phyloP scores from a whole-genome alignment of 35 echinoderm and acorn worm genomes.

The Holothuria glaberrima region DNA sequence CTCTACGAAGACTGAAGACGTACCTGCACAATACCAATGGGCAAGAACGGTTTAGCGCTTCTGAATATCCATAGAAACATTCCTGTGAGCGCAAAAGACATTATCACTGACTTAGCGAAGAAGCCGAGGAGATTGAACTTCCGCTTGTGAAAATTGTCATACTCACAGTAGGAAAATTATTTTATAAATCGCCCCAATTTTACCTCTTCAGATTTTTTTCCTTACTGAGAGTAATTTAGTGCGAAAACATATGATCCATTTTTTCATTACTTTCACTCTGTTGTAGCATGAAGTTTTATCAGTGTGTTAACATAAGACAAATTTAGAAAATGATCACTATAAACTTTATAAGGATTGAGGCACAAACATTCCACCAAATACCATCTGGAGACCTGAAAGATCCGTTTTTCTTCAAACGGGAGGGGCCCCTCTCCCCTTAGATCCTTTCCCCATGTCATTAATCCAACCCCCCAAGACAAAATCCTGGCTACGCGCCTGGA shows the following conservation, averaged over 20 bases:
- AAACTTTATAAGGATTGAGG: no score
- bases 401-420: no score
- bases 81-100: background rate
- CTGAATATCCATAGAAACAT: conserved; percentile 40
- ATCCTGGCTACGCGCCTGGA: no score
- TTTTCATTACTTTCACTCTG: background rate
- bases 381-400: no score
- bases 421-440: no score
- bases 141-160: background rate
- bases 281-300: no score
- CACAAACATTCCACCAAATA: no score
- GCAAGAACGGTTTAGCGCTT: conserved; percentile 28
- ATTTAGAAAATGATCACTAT: no score
- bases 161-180: background rate
- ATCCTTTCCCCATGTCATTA: no score
- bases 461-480: no score
- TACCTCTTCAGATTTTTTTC: background rate
- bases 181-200: background rate
- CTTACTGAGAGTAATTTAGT: conserved; percentile 8
- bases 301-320: no score
- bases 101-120: conserved; percentile 1
- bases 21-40: background rate
- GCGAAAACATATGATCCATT: conserved; percentile 3
- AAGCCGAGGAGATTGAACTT: background rate
- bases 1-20: conserved; percentile 17